A percentile compares a stretch with the other conserved stretches of the same genome.
phyloP scores from a whole-genome alignment of 1,140 invertebrate species.

The Ganaspis sp. region DNA sequence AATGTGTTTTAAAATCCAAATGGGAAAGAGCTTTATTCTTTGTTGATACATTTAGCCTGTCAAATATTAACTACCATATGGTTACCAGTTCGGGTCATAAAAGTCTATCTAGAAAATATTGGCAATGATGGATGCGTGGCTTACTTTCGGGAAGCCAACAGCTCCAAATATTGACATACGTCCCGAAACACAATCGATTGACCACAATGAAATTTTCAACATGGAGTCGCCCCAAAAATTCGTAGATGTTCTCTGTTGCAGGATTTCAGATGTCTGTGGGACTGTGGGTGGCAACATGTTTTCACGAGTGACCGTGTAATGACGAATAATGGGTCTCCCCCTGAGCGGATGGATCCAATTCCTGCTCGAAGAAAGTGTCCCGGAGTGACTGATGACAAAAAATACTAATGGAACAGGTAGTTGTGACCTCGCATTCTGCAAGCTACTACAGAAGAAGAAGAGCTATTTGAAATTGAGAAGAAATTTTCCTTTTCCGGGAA shows the following conservation, averaged over 20 bases:
- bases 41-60: not conserved
- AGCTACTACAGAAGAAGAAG: slow-evolving; percentile 44
- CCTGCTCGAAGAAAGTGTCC: slow-evolving; percentile 63
- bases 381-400: slow-evolving; percentile 71
- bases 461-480: slow-evolving; percentile 32
- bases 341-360: slow-evolving; percentile 58
- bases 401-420: slow-evolving; percentile 53
- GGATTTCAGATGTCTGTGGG: slow-evolving; percentile 30
- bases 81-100: not conserved
- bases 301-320: slow-evolving; percentile 74
- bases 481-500: slow-evolving; percentile 44
- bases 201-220: slow-evolving; percentile 47
- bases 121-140: slow-evolving; percentile 49
- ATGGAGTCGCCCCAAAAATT: slow-evolving; percentile 40
- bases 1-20: not conserved
- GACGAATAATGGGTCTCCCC: slow-evolving; percentile 72
- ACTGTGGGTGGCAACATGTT: slow-evolving; percentile 59
- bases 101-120: slow-evolving; percentile 31
- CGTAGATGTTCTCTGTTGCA: slow-evolving; percentile 1
- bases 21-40: not conserved
- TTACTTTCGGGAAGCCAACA: slow-evolving; percentile 48
- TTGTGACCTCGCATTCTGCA: slow-evolving; percentile 31
- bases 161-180: slow-evolving; percentile 59
- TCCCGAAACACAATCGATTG: slow-evolving; percentile 40
- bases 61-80: slow-evolving; percentile 11